A percentile compares a stretch with the other conserved stretches of the same genome.
phyloP scores from a whole-genome alignment of 2,797 vertebrate genomes.

The Dendrocincla fuliginosa region DNA sequence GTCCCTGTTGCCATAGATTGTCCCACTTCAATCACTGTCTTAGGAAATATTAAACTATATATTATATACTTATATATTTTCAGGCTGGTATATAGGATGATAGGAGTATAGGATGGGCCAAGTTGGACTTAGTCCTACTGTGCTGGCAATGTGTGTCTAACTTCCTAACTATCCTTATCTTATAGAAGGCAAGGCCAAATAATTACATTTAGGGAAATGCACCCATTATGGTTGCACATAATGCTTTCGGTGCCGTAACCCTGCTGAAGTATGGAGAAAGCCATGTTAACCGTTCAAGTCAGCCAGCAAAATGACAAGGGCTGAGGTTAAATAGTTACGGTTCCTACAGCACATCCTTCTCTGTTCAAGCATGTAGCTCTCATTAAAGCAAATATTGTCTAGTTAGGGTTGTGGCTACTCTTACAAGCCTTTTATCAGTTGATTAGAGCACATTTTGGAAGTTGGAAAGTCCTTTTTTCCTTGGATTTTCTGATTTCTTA shows the following conservation, averaged over 20 bases:
- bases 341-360: neutral
- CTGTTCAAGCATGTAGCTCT: neutral
- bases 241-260: neutral
- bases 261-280: neutral
- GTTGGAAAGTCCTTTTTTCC: neutral
- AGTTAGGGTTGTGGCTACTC: neutral
- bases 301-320: neutral
- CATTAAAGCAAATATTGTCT: neutral
- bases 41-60: neutral
- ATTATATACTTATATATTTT: neutral
- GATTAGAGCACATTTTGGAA: neutral
- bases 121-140: neutral
- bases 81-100: neutral
- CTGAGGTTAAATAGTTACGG: neutral
- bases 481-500: conserved; percentile 44
- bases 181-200: neutral
- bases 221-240: neutral
- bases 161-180: neutral
- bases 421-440: neutral
- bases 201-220: neutral
- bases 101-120: neutral
- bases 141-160: neutral
- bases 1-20: neutral
- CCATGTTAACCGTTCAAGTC: neutral
- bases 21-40: neutral